Base-by-base conservation (phyloP, 53 echinoderm and acorn worm species). In the Mesocentrotus franciscanus region DNA sequence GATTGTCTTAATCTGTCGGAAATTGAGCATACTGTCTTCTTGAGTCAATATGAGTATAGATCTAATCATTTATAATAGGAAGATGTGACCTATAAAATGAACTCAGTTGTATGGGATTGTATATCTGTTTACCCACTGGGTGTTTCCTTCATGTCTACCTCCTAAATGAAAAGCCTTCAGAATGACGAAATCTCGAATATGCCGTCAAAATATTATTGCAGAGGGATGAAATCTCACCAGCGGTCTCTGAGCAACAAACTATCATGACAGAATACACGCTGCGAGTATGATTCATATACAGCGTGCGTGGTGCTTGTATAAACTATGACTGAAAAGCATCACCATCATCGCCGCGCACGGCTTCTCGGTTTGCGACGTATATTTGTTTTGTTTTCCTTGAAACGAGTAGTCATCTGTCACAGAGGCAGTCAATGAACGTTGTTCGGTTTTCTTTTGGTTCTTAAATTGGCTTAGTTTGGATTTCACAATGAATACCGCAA, bases 331-430 rank as follows among this genome's bases (percentile, higher is more conserved):
- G 87, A 87, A 87, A 56, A 58, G 87, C 87, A 87, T 4, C 87
- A 26, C 14, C 58, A 87, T 15, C 87, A 49, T 2, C 87, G 42
- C 10, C 84, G 55, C 1, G 22, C 10, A 14, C 58, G 26, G 87
- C 7, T 85, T 85, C 87, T 85, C 26, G 87, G 87, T 85, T 87
- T 56, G 11, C 87, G 27, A 20, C 26, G 56, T 58, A 87, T 87
- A 87, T 58, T 87, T 87, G 87, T 58, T 87, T 87, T 87, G 87
- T 58, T 87, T 87, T 87, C 87, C 27, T 8, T 87, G 87, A 87
- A 87, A 87, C 26, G 56, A 12, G 13, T 27, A 56, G 58, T 27
- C 29, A 27, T 87, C 29, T 14, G n/a, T 56, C 58, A 42, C 39
- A 58, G n/a, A 42, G 9, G 81, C 12, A 59, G 87, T 56, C 87